A percentile compares a stretch with the other conserved stretches of the same genome.
Conservation (phyloP, 2,113 vertebrate genomes). For the Salvelinus sp. region DNA sequence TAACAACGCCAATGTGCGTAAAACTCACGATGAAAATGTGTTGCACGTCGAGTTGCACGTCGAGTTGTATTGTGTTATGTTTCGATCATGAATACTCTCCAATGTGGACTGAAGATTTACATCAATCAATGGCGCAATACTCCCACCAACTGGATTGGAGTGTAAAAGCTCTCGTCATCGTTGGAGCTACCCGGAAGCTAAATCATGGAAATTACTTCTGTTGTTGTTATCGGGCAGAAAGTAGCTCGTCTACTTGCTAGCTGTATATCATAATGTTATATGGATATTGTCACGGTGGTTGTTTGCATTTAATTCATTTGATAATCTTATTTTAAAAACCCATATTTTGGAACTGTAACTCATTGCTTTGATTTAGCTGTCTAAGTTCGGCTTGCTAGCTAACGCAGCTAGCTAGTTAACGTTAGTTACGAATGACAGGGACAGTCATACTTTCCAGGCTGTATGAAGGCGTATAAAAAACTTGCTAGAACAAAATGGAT, state of each 20-base stretch:
- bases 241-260: neutral
- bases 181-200: neutral
- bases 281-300: neutral
- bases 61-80: too few relatives aligned
- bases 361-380: neutral
- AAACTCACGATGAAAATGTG: too few relatives aligned
- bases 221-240: conserved; percentile 2
- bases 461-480: neutral
- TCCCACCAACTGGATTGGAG: conserved; percentile 4
- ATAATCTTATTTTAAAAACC: neutral
- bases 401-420: too few relatives aligned
- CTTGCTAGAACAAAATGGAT: conserved; percentile 64
- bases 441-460: neutral
- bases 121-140: neutral
- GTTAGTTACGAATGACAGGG: neutral
- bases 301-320: neutral
- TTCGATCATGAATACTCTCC: too few relatives aligned
- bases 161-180: too few relatives aligned
- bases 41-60: too few relatives aligned
- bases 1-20: too few relatives aligned
- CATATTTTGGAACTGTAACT: neutral
- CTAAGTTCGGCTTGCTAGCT: neutral
- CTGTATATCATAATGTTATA: neutral
- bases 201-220: neutral
- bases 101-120: too few relatives aligned